Evolutionary conservation across 2,888 invertebrate genomes (phyloP).

Genomic region (Hoplodrina blanda): DNA sequence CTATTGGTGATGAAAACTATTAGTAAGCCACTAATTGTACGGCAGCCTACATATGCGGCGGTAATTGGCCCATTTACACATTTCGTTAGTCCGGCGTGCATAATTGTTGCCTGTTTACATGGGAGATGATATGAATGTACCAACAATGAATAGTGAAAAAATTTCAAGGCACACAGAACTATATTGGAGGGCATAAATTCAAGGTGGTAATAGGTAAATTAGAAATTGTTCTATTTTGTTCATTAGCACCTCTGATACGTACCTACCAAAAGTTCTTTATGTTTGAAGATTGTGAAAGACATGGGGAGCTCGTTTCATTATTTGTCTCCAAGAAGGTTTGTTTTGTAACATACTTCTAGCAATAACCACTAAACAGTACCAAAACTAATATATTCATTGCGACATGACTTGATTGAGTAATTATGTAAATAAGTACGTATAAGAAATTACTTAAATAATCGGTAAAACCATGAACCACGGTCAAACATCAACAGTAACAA

Average conservation of each 20-base stretch:
- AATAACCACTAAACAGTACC: background rate
- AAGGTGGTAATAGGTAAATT: slow-evolving; percentile 74
- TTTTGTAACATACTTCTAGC: background rate
- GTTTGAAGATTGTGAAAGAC: slow-evolving; percentile 9
- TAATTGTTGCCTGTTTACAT: slow-evolving; percentile 88
- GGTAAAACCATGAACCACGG: slow-evolving; percentile 42
- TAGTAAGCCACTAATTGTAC: slow-evolving; percentile 89
- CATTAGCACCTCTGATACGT: slow-evolving; percentile 11
- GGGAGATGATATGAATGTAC: slow-evolving; percentile 82
- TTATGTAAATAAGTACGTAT: slow-evolving; percentile 37
- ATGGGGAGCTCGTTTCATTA: background rate
- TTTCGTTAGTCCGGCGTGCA: slow-evolving; percentile 88
- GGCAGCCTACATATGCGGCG: slow-evolving; percentile 88
- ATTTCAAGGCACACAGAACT: slow-evolving; percentile 71
- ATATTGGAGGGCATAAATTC: slow-evolving; percentile 55
- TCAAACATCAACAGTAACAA: slow-evolving; percentile 54
- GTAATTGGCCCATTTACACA: slow-evolving; percentile 91
- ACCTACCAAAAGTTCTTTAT: background rate
- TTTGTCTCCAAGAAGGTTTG: background rate
- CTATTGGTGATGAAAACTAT: slow-evolving; percentile 89
- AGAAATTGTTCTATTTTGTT: slow-evolving; percentile 43
- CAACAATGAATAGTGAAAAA: slow-evolving; percentile 77
- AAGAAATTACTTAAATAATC: slow-evolving; percentile 37
- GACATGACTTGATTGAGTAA: slow-evolving; percentile 22
- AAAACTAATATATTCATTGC: slow-evolving; percentile 13